Evolutionary conservation across 2,888 invertebrate genomes (phyloP).

Genomic region (Drosophila birchii): DNA sequence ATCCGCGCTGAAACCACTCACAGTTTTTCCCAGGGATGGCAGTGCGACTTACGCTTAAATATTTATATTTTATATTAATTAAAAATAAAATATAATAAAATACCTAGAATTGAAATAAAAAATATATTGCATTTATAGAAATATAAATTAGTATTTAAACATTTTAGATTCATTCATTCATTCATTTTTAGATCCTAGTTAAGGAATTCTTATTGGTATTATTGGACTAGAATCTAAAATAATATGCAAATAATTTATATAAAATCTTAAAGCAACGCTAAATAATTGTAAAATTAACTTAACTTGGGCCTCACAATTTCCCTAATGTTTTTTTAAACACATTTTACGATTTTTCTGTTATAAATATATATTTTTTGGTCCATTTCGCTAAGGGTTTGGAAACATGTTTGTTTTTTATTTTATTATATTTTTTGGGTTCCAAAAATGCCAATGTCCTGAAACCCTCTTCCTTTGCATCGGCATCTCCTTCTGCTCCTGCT

Average conservation of each 20-base stretch:
- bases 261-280: too few species aligned
- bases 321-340: neutral
- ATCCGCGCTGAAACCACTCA: slow-evolving; percentile 66
- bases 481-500: slow-evolving; percentile 15
- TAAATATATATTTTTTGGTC: neutral
- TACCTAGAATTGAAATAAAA: neutral
- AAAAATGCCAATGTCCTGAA: slow-evolving; percentile 43
- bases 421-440: slow-evolving; percentile 7
- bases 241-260: neutral
- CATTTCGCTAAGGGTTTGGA: neutral
- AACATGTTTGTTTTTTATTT: slow-evolving; percentile 24
- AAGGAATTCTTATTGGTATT: too few species aligned
- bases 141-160: neutral
- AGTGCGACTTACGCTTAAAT: slow-evolving; percentile 4
- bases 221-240: neutral
- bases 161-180: too few species aligned
- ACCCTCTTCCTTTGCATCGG: slow-evolving; percentile 10
- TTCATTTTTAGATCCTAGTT: too few species aligned
- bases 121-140: neutral
- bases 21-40: slow-evolving; percentile 30
- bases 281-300: neutral
- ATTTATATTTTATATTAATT: too few species aligned
- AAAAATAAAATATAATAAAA: neutral
- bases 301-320: neutral
- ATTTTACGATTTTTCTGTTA: neutral